Base-by-base conservation (phyloP, 1,140 invertebrate species). In the Drosophila mayri region DNA sequence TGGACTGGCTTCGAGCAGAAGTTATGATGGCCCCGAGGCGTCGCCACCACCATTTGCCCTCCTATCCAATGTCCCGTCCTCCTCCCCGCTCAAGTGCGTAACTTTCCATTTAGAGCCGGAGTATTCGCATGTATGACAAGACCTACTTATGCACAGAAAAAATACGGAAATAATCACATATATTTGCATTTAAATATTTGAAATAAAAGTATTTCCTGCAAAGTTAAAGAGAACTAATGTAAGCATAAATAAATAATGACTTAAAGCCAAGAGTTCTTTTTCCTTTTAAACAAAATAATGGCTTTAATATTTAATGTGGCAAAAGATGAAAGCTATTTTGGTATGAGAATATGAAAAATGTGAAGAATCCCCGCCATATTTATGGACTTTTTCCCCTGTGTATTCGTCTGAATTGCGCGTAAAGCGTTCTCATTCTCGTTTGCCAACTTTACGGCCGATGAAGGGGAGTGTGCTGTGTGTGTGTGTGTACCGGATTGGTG, bases 11-110 rank as follows among this genome's bases (percentile, higher is more conserved):
- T 60, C 18, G 54, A 84, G 76, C 85, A 87, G 80, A 88, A 88
- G 85, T 88, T 87, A 87, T 88, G 84, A 80, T 70, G 64, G 76
- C 71, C 71, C 79, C 71, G 64, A 71, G 75, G 74, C 73, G 46
- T 62, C 41, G 28, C 46, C 71, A 47, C 60, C 68, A 50, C 63
- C 68, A 81, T 68, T 30, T 37, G 37, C 22, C 18, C 59, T 54
- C 58, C 68, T 37, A 55, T 44, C 55, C 30, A 40, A 44, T 52
- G 41, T 40, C 43, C 52, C 54, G 35, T 32, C 50, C 22, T 20
- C 37, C 14, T 10, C 14, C 43, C 63, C 40, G 9, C 10, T 37
- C 7, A 50, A 72, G 66, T 83, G 70, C 79, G 84, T 88, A 87
- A 88, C 82, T 87, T 87, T 67, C 59, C 71, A 85, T 85, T 85